Evolutionary conservation across 2,797 vertebrate genomes (phyloP).

Genomic region (Helicolenus hilgendorfi): DNA sequence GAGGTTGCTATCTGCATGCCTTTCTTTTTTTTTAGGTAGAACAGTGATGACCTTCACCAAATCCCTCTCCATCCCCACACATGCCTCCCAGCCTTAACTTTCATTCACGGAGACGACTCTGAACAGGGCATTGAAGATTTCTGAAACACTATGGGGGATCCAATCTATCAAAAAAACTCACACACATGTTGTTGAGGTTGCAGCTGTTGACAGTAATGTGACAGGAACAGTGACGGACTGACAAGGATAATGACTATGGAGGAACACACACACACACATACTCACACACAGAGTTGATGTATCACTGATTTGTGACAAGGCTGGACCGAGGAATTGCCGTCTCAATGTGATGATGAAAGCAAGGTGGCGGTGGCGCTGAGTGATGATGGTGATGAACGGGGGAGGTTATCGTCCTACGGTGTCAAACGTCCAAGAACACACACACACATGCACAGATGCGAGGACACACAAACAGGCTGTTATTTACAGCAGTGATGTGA

Average conservation of each 20-base stretch:
- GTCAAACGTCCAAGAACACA: conserved; percentile 39
- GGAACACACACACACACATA: conserved; percentile 19
- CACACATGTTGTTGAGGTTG: conserved; percentile 60
- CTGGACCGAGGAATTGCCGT: conserved; percentile 51
- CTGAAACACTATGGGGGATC: conserved; percentile 2
- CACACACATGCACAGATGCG: not conserved
- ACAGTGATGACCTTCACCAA: conserved; percentile 13
- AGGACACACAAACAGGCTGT: conserved; percentile 25
- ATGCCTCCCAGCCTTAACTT: not conserved
- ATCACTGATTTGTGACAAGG: conserved; percentile 68
- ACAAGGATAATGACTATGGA: conserved; percentile 68
- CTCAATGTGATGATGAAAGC: conserved; percentile 77
- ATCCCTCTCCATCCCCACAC: conserved; percentile 28
- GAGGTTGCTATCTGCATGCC: conserved; percentile 28
- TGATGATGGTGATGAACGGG: conserved; percentile 75
- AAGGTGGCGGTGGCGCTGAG: conserved; percentile 48
- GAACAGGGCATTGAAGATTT: conserved; percentile 1
- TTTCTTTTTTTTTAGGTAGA: conserved; percentile 28
- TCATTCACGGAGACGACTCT: not conserved
- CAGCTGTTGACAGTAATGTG: conserved; percentile 65
- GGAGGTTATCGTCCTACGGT: conserved; percentile 54
- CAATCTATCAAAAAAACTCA: conserved; percentile 35
- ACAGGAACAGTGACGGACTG: conserved; percentile 53
- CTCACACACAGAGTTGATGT: conserved; percentile 23
- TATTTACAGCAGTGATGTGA: conserved; percentile 69